Conservation (phyloP, 2,113 vertebrate species). For the Pachycephala philippinensis region DNA sequence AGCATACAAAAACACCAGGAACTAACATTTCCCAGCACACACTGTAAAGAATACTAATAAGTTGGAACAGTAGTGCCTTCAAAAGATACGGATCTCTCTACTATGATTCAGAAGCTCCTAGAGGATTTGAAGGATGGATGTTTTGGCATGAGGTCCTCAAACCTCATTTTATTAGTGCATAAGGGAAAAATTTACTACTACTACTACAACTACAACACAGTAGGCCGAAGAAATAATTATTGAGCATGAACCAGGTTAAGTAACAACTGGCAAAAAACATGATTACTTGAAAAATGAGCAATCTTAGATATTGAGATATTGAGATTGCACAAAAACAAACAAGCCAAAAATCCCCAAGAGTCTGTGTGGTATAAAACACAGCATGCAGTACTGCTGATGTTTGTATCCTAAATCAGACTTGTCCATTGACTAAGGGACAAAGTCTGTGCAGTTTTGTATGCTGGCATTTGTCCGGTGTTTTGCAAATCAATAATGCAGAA, state of each 20-base stretch:
- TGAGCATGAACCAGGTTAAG: conserved; percentile 6
- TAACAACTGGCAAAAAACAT: conserved; percentile 30
- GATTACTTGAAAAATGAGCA: conserved; percentile 37
- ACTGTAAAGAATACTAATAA: not conserved
- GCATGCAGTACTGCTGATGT: not conserved
- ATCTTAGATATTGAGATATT: not conserved
- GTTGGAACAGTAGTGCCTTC: not conserved
- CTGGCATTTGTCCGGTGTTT: not conserved
- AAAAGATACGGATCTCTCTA: not conserved
- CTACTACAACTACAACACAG: not conserved
- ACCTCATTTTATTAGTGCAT: not conserved
- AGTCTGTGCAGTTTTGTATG: not conserved
- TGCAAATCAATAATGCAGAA: not conserved
- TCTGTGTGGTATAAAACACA: not conserved
- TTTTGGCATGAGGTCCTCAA: not conserved
- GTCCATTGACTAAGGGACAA: not conserved
- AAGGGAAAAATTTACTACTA: not conserved
- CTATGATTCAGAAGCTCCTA: not conserved
- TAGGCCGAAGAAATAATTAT: not conserved
- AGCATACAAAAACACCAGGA: not conserved
- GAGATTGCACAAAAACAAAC: not conserved
- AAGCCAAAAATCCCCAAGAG: not conserved
- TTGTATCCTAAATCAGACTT: not conserved
- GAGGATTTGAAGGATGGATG: not conserved
- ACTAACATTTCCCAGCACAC: not conserved